Base-by-base conservation (phyloP, 1,140 invertebrate genomes). In the Ectropis grisescens region DNA sequence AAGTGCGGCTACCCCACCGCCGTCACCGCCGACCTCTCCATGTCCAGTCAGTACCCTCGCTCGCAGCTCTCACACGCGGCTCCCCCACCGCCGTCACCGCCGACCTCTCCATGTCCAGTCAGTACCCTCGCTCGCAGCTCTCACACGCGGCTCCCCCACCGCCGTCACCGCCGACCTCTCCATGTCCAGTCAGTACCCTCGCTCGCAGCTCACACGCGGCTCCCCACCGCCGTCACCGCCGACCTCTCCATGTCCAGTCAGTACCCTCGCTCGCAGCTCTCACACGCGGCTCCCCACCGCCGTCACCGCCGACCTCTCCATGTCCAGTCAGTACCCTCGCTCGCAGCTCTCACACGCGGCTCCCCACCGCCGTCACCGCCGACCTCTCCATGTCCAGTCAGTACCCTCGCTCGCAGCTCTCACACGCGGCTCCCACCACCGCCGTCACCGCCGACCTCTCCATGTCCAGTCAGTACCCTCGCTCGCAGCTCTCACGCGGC, bases 1-100 rank as follows among this genome's bases (percentile, higher is more conserved):
- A 97, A 97, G 82, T 98, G 97, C 85, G 87, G 90, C 29, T 96
- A 91, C 82, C 91, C 96, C 27, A 96, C 95, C 7, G 90, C 91
- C 0, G 89, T 95, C 66, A 97, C 95, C 1, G 96, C 96, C 67
- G 95, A 98, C 81, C 87, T 98, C 47, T 94, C 92, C 82, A 95
- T 98, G 91, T 98, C 96, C 16, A 96, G 93, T 96, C 83, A 88
- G 88, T 84, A 4, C 24, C 4, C n/a, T n/a, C 24, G 10, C 6
- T 9, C 19, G n/a, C 8, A 19, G 8, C 16, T 19, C 4, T 10
- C 24, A 26, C 24, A 10, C n/a, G 6, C 24, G 24, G 24, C 24
- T 4, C 24, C 8, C 3, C 16, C 3, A 19, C 16, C 16, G 16
- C 16, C 16, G 16, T 8, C 16, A 19, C 3, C 8, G 16, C 16